These are phyloP conservation scores for Drosophila sordidapex DNA, from an alignment of 2,888 invertebrate species.

Conservation along the genomic window DNA sequence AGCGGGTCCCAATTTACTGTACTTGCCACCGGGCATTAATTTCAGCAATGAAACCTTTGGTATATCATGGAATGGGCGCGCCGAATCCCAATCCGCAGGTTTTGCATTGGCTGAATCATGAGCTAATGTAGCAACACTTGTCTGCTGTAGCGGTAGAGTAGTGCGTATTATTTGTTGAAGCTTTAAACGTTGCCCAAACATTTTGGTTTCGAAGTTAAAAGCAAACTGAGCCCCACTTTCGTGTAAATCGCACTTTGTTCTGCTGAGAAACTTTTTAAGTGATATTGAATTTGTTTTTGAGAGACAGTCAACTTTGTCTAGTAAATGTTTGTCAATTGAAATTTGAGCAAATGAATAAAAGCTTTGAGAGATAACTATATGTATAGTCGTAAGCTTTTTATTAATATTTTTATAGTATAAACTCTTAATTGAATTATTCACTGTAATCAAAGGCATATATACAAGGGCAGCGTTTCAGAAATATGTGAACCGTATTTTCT, in stretches of 20 bases:
- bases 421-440: neutral
- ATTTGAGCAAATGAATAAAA: neutral
- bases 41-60: slow-evolving; percentile 55
- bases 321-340: neutral
- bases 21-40: slow-evolving; percentile 74
- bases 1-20: slow-evolving; percentile 50
- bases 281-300: neutral
- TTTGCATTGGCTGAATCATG: neutral
- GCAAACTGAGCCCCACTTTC: slow-evolving; percentile 18
- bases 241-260: neutral
- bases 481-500: neutral
- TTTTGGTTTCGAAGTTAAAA: slow-evolving; percentile 11
- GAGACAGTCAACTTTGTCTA: neutral
- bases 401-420: neutral
- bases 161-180: slow-evolving; percentile 22
- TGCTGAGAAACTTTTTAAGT: slow-evolving; percentile 11
- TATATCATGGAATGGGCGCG: slow-evolving; percentile 65
- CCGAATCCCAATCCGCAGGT: slow-evolving; percentile 66
- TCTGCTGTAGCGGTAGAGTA: slow-evolving; percentile 42
- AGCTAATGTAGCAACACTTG: slow-evolving; percentile 28
- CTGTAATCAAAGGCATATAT: neutral
- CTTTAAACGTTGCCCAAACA: slow-evolving; percentile 42
- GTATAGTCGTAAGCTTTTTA: slow-evolving; percentile 2
- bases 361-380: neutral
- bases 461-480: neutral